Conservation (phyloP, 2,888 invertebrate genomes). For the Mamestra brassicae region DNA sequence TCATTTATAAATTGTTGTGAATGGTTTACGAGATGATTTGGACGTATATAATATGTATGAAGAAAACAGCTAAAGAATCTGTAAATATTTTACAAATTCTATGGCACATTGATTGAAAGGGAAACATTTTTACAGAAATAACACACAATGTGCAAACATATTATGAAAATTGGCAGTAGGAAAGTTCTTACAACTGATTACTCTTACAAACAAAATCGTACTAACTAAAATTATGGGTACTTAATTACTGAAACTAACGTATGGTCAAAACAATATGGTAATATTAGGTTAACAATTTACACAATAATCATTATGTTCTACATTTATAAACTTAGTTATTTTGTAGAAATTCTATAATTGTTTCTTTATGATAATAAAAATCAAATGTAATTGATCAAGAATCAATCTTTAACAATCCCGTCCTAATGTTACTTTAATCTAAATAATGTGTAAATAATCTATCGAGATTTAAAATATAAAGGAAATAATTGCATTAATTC, state of each 20-base stretch:
- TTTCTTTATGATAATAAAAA: conserved; percentile 39
- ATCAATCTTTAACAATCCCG: conserved; percentile 66
- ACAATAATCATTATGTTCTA: conserved; percentile 35
- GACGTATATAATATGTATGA: conserved; percentile 49
- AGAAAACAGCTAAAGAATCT: conserved; percentile 55
- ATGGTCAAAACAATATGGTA: conserved; percentile 43
- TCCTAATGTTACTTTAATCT: conserved; percentile 63
- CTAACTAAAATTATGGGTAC: conserved; percentile 24
- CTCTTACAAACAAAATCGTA: conserved; percentile 47
- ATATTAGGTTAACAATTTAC: conserved; percentile 46
- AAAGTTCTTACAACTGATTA: conserved; percentile 45
- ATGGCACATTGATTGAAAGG: conserved; percentile 80
- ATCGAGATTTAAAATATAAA: conserved; percentile 83
- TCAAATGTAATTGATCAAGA: conserved; percentile 49
- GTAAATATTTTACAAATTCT: conserved; percentile 66
- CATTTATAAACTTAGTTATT: conserved; percentile 29
- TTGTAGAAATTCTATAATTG: conserved; percentile 24
- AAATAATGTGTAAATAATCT: conserved; percentile 72
- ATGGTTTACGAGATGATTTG: conserved; percentile 50
- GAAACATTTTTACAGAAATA: conserved; percentile 50
- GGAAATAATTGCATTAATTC: conserved; percentile 83
- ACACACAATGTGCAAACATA: conserved; percentile 51
- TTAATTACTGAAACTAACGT: conserved; percentile 36
- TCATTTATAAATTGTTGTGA: conserved; percentile 46
- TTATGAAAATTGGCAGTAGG: conserved; percentile 63